A percentile compares a stretch with the other conserved stretches of the same genome.
These are phyloP conservation scores for Perognathus longimembris DNA, from an alignment of 2,113 vertebrate species.

Conservation along the genomic window DNA sequence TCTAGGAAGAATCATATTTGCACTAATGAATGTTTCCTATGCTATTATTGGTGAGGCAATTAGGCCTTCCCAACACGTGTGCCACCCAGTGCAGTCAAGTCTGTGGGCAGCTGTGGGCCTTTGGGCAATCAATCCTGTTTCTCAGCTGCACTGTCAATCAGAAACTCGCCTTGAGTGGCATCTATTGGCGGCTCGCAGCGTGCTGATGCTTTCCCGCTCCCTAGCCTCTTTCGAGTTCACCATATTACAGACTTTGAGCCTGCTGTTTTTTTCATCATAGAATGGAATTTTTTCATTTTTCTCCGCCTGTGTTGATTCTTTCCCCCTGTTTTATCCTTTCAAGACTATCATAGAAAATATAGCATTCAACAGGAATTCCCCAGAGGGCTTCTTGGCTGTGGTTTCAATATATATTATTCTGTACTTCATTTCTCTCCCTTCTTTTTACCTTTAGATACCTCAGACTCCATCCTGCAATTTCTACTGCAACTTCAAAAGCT, in stretches of 20 bases:
- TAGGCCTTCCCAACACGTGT: neutral
- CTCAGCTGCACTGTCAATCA: constrained; percentile 60
- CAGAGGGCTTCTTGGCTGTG: neutral
- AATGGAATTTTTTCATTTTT: constrained; percentile 73
- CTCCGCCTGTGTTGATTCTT: constrained; percentile 66
- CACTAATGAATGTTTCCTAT: constrained; percentile 43
- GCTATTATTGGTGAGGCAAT: constrained; percentile 27
- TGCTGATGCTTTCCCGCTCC: neutral
- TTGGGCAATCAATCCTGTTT: constrained; percentile 59
- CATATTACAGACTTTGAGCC: constrained; percentile 50
- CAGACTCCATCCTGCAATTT: neutral
- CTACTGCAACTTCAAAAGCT: neutral
- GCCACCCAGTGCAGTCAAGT: neutral
- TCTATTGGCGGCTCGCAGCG: constrained; percentile 43
- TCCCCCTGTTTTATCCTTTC: constrained; percentile 66
- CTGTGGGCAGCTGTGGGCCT: neutral
- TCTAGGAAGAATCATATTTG: neutral
- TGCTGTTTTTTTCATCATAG: constrained; percentile 72
- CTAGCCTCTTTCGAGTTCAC: constrained; percentile 14
- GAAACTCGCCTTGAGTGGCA: constrained; percentile 38
- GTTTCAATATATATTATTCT: constrained; percentile 51
- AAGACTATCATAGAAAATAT: constrained; percentile 66
- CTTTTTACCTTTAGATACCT: constrained; percentile 1
- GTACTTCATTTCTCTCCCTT: neutral
- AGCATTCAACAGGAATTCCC: constrained; percentile 60